Conservation (phyloP, 1,140 invertebrate species). For the Lethrus apterus region DNA sequence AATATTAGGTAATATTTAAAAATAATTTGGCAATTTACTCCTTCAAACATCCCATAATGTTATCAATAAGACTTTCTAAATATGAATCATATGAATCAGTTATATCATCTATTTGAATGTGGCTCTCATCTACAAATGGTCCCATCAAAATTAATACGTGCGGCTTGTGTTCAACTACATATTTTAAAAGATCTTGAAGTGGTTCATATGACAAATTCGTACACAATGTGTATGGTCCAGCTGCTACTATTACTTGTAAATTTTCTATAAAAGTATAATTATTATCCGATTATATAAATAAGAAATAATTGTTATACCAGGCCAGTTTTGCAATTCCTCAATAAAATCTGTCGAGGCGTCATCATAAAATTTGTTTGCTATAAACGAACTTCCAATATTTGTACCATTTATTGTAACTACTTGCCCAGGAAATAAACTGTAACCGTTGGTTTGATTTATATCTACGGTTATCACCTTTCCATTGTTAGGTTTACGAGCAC, state of each 20-base stretch:
- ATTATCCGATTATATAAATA: background rate
- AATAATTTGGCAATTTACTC: slow-evolving; percentile 16
- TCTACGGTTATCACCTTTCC: slow-evolving; percentile 49
- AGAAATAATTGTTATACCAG: background rate
- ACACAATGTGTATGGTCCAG: slow-evolving; percentile 73
- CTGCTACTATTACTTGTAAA: slow-evolving; percentile 65
- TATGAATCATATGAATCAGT: slow-evolving; percentile 60
- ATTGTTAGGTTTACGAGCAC: slow-evolving; percentile 48
- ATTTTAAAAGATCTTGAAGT: slow-evolving; percentile 65
- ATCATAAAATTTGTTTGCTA: slow-evolving; percentile 57
- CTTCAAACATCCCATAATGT: slow-evolving; percentile 47
- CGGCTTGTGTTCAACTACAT: slow-evolving; percentile 61
- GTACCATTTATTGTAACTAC: slow-evolving; percentile 70
- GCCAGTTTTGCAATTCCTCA: background rate
- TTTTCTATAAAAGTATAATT: background rate
- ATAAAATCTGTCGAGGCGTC: slow-evolving; percentile 37
- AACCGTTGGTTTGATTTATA: slow-evolving; percentile 56
- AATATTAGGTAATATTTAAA: slow-evolving; percentile 6
- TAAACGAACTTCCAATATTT: slow-evolving; percentile 57
- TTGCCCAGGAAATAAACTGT: slow-evolving; percentile 79
- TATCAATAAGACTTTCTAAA: slow-evolving; percentile 62
- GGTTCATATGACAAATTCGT: slow-evolving; percentile 75
- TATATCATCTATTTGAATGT: slow-evolving; percentile 53
- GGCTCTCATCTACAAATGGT: slow-evolving; percentile 70
- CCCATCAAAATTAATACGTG: slow-evolving; percentile 75